Evolutionary conservation across 2,888 invertebrate genomes (phyloP), one percentile per base, ranked within the genome.

Genomic region (Tinea semifulvella): DNA sequence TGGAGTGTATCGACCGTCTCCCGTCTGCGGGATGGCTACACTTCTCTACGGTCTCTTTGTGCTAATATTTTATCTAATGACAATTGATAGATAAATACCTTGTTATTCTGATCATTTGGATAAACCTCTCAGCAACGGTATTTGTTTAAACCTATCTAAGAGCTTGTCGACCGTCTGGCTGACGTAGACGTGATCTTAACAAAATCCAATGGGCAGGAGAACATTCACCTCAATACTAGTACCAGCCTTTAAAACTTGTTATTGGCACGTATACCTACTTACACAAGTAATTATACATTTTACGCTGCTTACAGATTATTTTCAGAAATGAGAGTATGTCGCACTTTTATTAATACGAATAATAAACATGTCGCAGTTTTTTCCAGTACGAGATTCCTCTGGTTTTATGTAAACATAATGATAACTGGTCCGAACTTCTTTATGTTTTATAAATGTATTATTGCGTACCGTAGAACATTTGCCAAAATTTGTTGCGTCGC

Each of bases 1-100:
- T 11, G 13, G 62, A 57, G 68, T 68, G 73, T 75, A 76, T 74
- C 68, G 76, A 79, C 71, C 75, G 71, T 63, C 58, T 49, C 55
- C 65, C 63, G 38, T 19, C 38, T 17, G 38, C 17, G 18, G 18
- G 38, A 31, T 11, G 31, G 31, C 31, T 31, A 31, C 13, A 31
- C 31, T n/a, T 13, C 31, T 11, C 31, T 31, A 7, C 31, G 31
- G 31, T 11, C 13, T 14, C 31, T 31, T 31, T 31, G 31, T 31
- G 31, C 31, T 31, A 26, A 26, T 11, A n/a, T 26, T 13, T 4
- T 13, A 31, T 31, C 13, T 14, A 31, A 31, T 27, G 31, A n/a
- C 31, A 31, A 31, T 13, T 31, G 13, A n/a, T n/a, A 11, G n/a
- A 2, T 6, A 31, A 11, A 14, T 31, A 31, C 31, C 11, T 31